Evolutionary conservation across 2,797 vertebrate genomes (phyloP).

Genomic region (Eptatretus atami): DNA sequence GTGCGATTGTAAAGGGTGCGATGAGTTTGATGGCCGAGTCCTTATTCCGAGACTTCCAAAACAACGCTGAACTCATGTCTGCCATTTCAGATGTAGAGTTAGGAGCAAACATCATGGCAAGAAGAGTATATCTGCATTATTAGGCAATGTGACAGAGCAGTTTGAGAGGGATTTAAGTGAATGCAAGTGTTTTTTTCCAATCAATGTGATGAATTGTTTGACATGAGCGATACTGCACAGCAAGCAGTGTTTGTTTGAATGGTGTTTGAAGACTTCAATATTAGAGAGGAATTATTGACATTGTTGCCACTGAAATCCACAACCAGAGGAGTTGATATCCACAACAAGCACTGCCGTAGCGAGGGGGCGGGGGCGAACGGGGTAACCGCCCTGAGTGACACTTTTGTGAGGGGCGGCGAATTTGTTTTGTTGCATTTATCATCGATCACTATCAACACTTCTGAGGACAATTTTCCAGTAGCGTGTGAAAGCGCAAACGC

Average conservation of each 20-base stretch:
- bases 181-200: conserved; percentile 6
- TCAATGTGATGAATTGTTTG: conserved; percentile 8
- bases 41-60: neutral
- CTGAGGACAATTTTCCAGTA: no score
- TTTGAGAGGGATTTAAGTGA: conserved; percentile 7
- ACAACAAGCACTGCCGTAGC: no score
- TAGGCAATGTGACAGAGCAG: neutral
- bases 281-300: conserved; percentile 7
- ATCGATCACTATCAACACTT: no score
- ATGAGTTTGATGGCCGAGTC: no score
- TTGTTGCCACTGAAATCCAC: conserved; percentile 1
- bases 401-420: no score
- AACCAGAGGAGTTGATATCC: conserved; percentile 5
- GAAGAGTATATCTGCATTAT: conserved; percentile 5
- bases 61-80: conserved; percentile 3
- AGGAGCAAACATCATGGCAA: conserved; percentile 5
- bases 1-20: no score
- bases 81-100: conserved; percentile 5
- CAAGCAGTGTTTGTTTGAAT: conserved; percentile 4
- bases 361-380: no score
- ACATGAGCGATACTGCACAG: conserved; percentile 6
- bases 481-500: no score
- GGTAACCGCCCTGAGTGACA: no score
- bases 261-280: conserved; percentile 7
- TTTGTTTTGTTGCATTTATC: no score